A percentile compares a stretch with the other conserved stretches of the same genome.
Evolutionary conservation across 2,888 invertebrate species (phyloP).

Genomic region (Lepidocyrtinus sp.): DNA sequence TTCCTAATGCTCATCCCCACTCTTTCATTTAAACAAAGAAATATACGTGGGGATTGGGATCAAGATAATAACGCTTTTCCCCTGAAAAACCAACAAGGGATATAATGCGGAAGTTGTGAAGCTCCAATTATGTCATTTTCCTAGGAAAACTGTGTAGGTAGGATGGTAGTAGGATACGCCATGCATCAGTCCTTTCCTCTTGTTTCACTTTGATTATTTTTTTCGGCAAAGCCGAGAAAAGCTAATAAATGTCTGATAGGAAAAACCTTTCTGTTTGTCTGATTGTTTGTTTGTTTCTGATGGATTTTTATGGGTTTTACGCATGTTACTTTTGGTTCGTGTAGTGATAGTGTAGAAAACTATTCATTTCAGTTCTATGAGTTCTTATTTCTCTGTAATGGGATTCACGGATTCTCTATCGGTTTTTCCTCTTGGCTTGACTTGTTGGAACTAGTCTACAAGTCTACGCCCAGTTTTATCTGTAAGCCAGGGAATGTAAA

Average conservation of each 20-base stretch:
- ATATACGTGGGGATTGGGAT: not conserved
- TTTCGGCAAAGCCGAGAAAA: not conserved
- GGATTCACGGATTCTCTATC: slow-evolving; percentile 7
- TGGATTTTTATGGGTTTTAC: slow-evolving; percentile 26
- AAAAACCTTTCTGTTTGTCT: slow-evolving; percentile 12
- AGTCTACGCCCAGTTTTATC: slow-evolving; percentile 32
- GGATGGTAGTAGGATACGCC: not conserved
- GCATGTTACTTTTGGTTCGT: slow-evolving; percentile 34
- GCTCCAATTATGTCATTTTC: slow-evolving; percentile 47
- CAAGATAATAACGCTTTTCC: slow-evolving; percentile 21
- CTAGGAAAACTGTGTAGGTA: not conserved
- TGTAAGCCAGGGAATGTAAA: slow-evolving; percentile 6
- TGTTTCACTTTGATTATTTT: slow-evolving; percentile 1
- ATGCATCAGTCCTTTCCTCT: not conserved
- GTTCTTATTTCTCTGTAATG: not conserved
- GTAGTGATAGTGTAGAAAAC: not conserved
- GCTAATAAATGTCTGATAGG: slow-evolving; percentile 15
- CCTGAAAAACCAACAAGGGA: slow-evolving; percentile 12
- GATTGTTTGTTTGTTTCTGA: slow-evolving; percentile 18
- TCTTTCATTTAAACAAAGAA: too few species aligned
- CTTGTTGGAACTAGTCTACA: too few species aligned
- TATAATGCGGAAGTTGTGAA: slow-evolving; percentile 36
- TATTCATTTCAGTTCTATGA: not conserved
- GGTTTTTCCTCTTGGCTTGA: slow-evolving; percentile 36
- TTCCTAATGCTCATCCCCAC: not conserved